Evolutionary conservation across 2,113 vertebrate genomes (phyloP).

Genomic region (Mandrillus leucophaeus): DNA sequence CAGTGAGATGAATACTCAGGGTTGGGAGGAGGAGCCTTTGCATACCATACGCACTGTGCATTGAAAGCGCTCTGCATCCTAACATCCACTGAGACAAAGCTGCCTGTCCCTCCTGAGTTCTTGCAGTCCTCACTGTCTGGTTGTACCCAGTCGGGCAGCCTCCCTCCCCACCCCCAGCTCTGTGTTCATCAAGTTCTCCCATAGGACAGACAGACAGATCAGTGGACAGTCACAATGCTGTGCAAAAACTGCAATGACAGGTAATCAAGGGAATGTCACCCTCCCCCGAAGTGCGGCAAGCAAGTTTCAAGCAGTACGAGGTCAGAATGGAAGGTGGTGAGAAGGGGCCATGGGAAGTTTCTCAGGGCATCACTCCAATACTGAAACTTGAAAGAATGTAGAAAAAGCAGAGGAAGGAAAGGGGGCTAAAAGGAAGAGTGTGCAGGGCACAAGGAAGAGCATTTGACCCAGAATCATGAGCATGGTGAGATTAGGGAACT

Average conservation of each 20-base stretch:
- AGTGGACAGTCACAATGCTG: not conserved
- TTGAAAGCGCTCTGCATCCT: not conserved
- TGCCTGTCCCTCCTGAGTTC: not conserved
- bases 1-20: not conserved
- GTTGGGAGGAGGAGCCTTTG: not conserved
- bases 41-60: not conserved
- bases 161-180: not conserved
- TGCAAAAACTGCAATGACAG: not conserved
- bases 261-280: not conserved
- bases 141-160: not conserved
- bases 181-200: not conserved
- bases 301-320: not conserved
- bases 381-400: not conserved
- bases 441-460: not conserved
- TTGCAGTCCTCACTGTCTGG: not conserved
- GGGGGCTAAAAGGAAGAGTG: not conserved
- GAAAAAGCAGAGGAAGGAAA: not conserved
- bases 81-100: not conserved
- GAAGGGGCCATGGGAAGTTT: not conserved
- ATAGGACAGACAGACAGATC: not conserved
- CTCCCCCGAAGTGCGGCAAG: not conserved
- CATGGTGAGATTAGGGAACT: not conserved
- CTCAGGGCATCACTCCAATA: not conserved
- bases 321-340: not conserved
- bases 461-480: not conserved